phyloP scores from a whole-genome alignment of 2,797 vertebrate genomes.

The Melopsittacus undulatus region DNA sequence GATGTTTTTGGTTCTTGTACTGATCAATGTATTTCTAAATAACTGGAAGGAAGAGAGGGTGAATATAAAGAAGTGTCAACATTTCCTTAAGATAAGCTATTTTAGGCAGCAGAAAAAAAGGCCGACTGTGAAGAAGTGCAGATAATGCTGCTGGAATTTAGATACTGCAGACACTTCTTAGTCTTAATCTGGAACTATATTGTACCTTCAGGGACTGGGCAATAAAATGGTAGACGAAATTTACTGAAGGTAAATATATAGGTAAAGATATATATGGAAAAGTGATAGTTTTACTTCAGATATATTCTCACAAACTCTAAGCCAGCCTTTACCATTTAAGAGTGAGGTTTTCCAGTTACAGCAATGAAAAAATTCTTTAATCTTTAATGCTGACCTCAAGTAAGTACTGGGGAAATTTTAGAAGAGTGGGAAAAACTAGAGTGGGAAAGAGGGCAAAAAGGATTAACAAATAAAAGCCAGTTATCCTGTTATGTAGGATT shows the following conservation, averaged over 20 bases:
- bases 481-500: not conserved
- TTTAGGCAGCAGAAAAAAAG: conserved; percentile 13
- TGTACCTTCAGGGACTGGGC: not conserved
- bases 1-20: not conserved
- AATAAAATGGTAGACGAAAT: not conserved
- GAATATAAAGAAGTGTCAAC: conserved; percentile 21
- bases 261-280: not conserved
- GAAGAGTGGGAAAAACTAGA: not conserved
- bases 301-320: not conserved
- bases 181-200: not conserved
- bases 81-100: conserved; percentile 18
- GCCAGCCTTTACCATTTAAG: not conserved
- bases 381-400: conserved; percentile 32
- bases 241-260: not conserved
- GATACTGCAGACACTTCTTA: not conserved
- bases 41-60: not conserved
- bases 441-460: not conserved
- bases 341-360: not conserved
- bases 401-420: conserved; percentile 24
- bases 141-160: not conserved
- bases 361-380: conserved; percentile 8
- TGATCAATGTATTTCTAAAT: not conserved
- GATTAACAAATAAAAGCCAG: conserved; percentile 3
- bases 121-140: not conserved
- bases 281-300: not conserved